Conservation (phyloP, 2,113 vertebrate species). For the Dolichallabes microphthalmus region DNA sequence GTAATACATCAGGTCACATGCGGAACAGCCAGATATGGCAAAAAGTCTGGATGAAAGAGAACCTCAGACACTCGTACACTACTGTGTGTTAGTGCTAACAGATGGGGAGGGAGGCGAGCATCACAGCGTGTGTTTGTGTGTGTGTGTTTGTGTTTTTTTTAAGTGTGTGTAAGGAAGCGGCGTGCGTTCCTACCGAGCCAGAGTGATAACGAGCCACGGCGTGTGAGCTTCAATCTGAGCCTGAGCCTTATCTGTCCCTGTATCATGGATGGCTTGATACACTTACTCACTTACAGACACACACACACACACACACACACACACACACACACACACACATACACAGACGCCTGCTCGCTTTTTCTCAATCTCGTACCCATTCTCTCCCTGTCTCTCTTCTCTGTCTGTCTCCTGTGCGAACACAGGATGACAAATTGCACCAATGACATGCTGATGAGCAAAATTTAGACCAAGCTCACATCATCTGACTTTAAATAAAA, state of each 20-base stretch:
- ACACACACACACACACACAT: neutral
- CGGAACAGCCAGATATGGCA: neutral
- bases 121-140: conserved; percentile 25
- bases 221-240: conserved; percentile 50
- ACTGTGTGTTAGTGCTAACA: conserved; percentile 14
- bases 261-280: conserved; percentile 41
- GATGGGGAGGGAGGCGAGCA: conserved; percentile 36
- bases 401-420: conserved; percentile 40
- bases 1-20: conserved; percentile 4
- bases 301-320: neutral
- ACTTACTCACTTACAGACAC: conserved; percentile 61
- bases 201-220: conserved; percentile 45
- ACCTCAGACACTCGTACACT: conserved; percentile 5
- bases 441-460: conserved; percentile 15
- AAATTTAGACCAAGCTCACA: neutral
- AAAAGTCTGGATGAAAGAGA: conserved; percentile 7
- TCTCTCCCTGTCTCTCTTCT: conserved; percentile 58
- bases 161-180: neutral
- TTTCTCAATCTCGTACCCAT: neutral
- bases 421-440: neutral
- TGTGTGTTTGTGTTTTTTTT: neutral
- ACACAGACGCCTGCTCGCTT: too few relatives aligned
- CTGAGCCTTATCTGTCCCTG: conserved; percentile 43
- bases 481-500: neutral
- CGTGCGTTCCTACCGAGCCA: conserved; percentile 24